A percentile compares a stretch with the other conserved stretches of the same genome.
phyloP scores from a whole-genome alignment of 2,113 vertebrate species.

The Muntiacus reevesi region DNA sequence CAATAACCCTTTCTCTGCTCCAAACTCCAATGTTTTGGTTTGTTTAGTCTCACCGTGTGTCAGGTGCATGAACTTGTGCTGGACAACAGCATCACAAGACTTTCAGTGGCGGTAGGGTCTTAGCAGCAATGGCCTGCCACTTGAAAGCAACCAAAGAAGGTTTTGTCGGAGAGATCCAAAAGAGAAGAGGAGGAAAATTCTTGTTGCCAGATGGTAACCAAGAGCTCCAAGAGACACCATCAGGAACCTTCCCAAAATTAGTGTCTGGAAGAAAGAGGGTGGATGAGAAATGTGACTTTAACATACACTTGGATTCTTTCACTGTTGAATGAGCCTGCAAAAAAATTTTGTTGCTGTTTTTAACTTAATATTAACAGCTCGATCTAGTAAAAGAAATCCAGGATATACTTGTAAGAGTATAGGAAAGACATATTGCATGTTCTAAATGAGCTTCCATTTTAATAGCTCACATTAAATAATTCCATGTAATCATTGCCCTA shows the following conservation, averaged over 20 bases:
- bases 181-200: neutral
- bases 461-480: conserved; percentile 55
- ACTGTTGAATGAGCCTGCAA: neutral
- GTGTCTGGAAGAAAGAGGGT: neutral
- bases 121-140: neutral
- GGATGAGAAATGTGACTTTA: neutral
- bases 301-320: neutral
- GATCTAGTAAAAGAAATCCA: neutral
- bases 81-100: neutral
- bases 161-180: neutral
- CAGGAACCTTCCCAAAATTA: neutral
- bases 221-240: neutral
- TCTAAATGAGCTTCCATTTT: conserved; percentile 49
- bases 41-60: neutral
- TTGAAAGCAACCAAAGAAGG: neutral
- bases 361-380: neutral
- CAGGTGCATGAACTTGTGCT: neutral
- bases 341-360: neutral
- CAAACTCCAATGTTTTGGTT: neutral
- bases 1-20: neutral
- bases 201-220: neutral
- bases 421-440: neutral
- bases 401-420: neutral
- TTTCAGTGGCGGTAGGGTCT: neutral
- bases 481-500: neutral